Conservation (phyloP, 2,888 invertebrate genomes). For the Pristionchus japonicus region DNA sequence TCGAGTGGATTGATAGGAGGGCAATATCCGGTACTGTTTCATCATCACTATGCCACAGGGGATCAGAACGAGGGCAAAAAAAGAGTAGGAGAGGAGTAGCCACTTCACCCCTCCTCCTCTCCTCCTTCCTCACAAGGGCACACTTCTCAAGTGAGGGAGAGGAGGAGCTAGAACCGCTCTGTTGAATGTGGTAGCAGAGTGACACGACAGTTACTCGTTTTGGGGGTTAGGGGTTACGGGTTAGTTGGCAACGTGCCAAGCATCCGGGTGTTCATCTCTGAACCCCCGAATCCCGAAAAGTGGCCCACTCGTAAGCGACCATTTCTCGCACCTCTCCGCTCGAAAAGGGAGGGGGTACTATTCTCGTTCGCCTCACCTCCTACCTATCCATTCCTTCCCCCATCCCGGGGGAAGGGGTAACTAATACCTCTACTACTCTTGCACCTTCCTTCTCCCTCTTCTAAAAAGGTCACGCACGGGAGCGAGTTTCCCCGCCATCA, state of each 20-base stretch:
- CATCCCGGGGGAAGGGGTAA: background rate
- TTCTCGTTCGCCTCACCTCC: background rate
- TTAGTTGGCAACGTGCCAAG: background rate
- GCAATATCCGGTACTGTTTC: background rate
- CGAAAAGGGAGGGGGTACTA: background rate
- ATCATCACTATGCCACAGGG: background rate
- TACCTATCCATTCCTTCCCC: background rate
- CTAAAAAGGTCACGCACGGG: constrained; percentile 1
- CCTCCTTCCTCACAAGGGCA: background rate
- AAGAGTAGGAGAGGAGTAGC: background rate
- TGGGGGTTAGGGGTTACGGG: background rate
- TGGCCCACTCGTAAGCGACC: background rate
- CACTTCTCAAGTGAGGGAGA: constrained; percentile 2
- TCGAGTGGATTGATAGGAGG: background rate
- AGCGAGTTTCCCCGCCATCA: background rate
- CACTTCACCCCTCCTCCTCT: constrained; percentile 12
- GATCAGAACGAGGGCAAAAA: background rate
- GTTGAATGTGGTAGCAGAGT: background rate
- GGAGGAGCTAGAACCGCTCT: background rate
- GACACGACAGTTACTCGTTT: constrained; percentile 24
- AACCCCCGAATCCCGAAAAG: background rate
- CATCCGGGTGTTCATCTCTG: background rate
- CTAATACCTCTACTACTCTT: constrained; percentile 37
- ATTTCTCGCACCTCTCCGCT: constrained; percentile 25
- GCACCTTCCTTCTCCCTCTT: background rate